Base-by-base conservation (phyloP, 2,888 invertebrate species). In the Hydrotaea cyrtoneurina region DNA sequence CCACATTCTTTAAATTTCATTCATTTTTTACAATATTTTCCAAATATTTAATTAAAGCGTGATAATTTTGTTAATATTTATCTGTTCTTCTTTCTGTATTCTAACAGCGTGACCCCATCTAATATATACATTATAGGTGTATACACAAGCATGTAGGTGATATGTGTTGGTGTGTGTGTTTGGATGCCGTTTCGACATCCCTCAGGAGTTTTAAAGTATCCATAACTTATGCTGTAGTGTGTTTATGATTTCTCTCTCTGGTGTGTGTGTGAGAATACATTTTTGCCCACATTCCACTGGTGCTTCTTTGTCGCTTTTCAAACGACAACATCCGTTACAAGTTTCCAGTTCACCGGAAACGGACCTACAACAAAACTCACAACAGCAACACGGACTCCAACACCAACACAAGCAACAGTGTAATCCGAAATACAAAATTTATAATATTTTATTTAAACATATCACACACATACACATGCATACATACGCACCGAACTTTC, bases 301-400 rank as follows among this genome's bases (percentile, higher is more conserved):
- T 4, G 7, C 7, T 59, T 23, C 59, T 59, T 26, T 23, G n/a
- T n/a, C n/a, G n/a, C 5, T 55, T 64, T 73, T 46, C 19, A 43
- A 75, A 75, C 62, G 75, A 75, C 78, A 83, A 64, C 75, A 72
- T 69, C 72, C 79, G 79, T 13, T 50, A n/a, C 50, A n/a, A n/a
- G 8, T 50, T 31, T 31, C 72, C 62, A 55, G 62, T 26, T 71
- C n/a, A 72, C 13, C 64, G 73, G 79, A 76, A 73, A 80, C 76
- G 79, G 79, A 83, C 76, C 78, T 72, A 79, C 57, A 15, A 23
- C 23, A 19, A 21, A 50, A n/a, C 50, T 13, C 50, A 13, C n/a
- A 50, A n/a, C 69, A 26, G 15, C 59, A 75, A 59, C 50, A 73
- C 31, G 11, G 62, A 64, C 53, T 39, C 10, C 55, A 55, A 31